A percentile compares a stretch with the other conserved stretches of the same genome.
These are phyloP conservation scores for Hepsetus odoe DNA, from an alignment of 2,113 vertebrate genomes.

Conservation along the genomic window DNA sequence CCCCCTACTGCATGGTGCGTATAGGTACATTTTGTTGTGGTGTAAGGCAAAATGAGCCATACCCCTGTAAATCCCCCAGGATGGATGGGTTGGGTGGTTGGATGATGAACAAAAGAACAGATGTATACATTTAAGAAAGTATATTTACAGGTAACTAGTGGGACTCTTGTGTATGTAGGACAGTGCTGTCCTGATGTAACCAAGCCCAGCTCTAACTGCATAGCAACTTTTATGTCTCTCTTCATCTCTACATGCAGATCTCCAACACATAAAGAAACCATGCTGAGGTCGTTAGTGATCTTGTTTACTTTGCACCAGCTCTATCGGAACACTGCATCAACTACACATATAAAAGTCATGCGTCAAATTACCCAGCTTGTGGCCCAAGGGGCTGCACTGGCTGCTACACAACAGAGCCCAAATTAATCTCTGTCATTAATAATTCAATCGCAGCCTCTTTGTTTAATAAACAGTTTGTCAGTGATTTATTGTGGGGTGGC, in stretches of 20 bases:
- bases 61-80: too few relatives aligned
- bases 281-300: conserved; percentile 47
- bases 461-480: conserved; percentile 72
- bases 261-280: conserved; percentile 28
- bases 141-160: neutral
- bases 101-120: neutral
- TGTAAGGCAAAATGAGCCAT: too few relatives aligned
- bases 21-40: too few relatives aligned
- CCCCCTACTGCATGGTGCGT: too few relatives aligned
- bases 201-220: conserved; percentile 20
- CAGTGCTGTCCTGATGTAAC: neutral
- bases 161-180: neutral
- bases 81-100: neutral
- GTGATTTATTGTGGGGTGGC: conserved; percentile 64
- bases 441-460: conserved; percentile 68
- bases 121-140: neutral
- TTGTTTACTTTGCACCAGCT: conserved; percentile 54
- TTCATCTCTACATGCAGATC: conserved; percentile 33
- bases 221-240: neutral
- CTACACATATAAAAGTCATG: conserved; percentile 54
- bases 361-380: conserved; percentile 59
- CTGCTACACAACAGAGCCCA: conserved; percentile 52
- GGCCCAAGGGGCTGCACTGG: conserved; percentile 50
- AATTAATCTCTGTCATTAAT: conserved; percentile 70
- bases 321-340: conserved; percentile 42